Evolutionary conservation across 2,888 invertebrate genomes (phyloP).

Genomic region (Volucella zonaria): DNA sequence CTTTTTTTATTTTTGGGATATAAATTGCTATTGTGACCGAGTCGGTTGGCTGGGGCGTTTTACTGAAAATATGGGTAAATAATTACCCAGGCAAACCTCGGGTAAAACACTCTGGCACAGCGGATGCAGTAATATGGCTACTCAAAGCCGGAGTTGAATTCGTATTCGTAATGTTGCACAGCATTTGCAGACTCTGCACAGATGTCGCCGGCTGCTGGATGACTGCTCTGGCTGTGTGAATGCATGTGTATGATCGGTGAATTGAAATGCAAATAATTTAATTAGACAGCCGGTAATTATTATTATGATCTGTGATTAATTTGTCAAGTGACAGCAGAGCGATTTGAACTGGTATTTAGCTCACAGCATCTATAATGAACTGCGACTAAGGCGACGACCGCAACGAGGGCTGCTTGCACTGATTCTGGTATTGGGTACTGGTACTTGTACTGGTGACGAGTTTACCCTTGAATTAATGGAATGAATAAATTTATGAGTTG

Average conservation of each 20-base stretch:
- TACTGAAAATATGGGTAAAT: conserved; percentile 66
- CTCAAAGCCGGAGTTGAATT: conserved; percentile 8
- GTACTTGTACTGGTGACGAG: conserved; percentile 11
- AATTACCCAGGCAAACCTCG: conserved; percentile 64
- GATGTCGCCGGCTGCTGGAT: conserved; percentile 30
- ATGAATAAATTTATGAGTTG: conserved; percentile 65
- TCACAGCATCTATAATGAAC: conserved; percentile 49
- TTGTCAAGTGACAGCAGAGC: conserved; percentile 71
- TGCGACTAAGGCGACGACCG: conserved; percentile 13
- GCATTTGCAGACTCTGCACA: conserved; percentile 19
- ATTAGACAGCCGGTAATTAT: conserved; percentile 73
- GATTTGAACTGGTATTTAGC: conserved; percentile 73
- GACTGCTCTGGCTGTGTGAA: conserved; percentile 43
- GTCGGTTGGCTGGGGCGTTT: conserved; percentile 58
- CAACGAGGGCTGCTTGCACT: not conserved
- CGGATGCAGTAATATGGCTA: conserved; percentile 24
- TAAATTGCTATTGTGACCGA: conserved; percentile 69
- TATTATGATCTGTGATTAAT: conserved; percentile 74
- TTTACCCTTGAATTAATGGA: conserved; percentile 69
- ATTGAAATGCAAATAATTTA: conserved; percentile 74
- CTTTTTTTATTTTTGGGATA: conserved; percentile 19
- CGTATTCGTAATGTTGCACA: conserved; percentile 16
- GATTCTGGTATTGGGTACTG: not conserved
- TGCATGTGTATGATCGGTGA: conserved; percentile 63
- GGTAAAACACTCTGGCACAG: conserved; percentile 25